phyloP scores from a whole-genome alignment of 23 tunicate species.

The Oikopleura dioica region DNA sequence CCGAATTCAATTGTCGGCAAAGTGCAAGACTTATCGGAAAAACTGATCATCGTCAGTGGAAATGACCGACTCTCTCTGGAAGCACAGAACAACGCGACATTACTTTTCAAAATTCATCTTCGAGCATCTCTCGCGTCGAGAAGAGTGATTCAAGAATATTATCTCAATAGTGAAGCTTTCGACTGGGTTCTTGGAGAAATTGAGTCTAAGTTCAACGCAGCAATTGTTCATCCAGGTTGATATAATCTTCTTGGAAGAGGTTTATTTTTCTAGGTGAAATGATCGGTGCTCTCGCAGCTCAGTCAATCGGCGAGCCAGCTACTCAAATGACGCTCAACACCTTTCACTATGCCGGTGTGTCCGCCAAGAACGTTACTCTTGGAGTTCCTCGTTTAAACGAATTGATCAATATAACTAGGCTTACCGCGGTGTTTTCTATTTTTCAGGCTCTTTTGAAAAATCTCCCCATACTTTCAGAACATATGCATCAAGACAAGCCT shows the following conservation, averaged over 20 bases:
- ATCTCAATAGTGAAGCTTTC: conserved; percentile 61
- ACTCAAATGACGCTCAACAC: conserved; percentile 99
- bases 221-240: conserved; percentile 14
- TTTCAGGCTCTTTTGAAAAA: too few relatives aligned
- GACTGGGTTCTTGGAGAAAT: conserved; percentile 96
- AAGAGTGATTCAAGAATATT: conserved; percentile 27
- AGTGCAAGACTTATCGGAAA: conserved; percentile 56
- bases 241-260: too few relatives aligned
- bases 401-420: conserved; percentile 83
- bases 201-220: conserved; percentile 28
- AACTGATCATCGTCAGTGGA: conserved; percentile 69
- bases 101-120: conserved; percentile 77
- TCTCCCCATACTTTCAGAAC: too few relatives aligned
- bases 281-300: conserved; percentile 80
- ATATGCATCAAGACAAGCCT: too few relatives aligned
- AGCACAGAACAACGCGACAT: conserved; percentile 79
- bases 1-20: conserved; percentile 56
- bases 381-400: conserved; percentile 96
- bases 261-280: too few relatives aligned
- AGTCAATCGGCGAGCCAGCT: conserved; percentile 94
- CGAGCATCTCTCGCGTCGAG: conserved; percentile 9
- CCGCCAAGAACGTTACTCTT: conserved; percentile 95
- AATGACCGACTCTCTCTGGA: conserved; percentile 77
- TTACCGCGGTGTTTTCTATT: too few relatives aligned
- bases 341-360: conserved; percentile 98